Conservation (phyloP, 1,140 invertebrate species). For the Orchestia grillus region DNA sequence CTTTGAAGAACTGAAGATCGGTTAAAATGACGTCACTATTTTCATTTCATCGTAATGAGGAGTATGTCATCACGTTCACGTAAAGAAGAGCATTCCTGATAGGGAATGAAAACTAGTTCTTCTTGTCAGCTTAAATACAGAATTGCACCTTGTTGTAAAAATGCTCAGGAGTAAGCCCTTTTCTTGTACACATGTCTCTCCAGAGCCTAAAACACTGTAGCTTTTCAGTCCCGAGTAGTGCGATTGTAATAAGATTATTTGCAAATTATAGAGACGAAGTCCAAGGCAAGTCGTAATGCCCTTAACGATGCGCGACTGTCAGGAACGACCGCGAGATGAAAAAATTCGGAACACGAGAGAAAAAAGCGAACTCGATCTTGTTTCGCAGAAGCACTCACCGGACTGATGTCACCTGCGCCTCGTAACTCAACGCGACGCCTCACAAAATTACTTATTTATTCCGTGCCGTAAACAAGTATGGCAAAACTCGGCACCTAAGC, state of each 20-base stretch:
- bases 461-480: conserved; percentile 6
- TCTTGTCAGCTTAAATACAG: background rate
- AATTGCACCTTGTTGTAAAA: background rate
- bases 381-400: background rate
- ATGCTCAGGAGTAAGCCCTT: background rate
- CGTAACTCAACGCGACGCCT: conserved; percentile 8
- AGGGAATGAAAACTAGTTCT: background rate
- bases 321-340: background rate
- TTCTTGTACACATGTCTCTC: background rate
- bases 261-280: conserved; percentile 11
- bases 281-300: conserved; percentile 4
- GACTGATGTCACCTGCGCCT: background rate
- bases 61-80: too few relatives aligned
- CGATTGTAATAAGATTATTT: background rate
- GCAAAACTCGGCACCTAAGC: background rate
- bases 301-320: conserved; percentile 11
- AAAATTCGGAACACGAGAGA: background rate
- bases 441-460: conserved; percentile 12
- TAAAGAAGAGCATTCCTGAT: too few relatives aligned
- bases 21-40: too few relatives aligned
- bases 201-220: background rate
- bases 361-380: conserved; percentile 9
- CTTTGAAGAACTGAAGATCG: too few relatives aligned
- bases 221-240: background rate
- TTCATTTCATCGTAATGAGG: too few relatives aligned